Conservation (phyloP, 2,113 vertebrate species). For the Oplegnathus fasciatus region DNA sequence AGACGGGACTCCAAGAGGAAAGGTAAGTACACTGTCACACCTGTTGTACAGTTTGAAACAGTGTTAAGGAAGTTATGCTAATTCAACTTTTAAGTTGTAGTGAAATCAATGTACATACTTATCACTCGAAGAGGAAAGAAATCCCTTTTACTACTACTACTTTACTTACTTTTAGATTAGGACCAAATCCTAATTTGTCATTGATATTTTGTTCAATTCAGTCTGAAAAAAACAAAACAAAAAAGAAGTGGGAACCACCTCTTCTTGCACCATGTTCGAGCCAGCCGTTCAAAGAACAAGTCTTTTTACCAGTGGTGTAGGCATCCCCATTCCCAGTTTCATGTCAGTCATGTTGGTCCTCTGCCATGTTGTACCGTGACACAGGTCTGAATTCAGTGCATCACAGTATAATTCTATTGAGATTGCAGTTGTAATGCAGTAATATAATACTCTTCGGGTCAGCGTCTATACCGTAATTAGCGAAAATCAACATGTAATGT, state of each 20-base stretch:
- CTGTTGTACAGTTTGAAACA: not conserved
- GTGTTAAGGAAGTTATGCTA: not conserved
- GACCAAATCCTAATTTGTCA: not conserved
- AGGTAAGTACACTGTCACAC: constrained; percentile 84
- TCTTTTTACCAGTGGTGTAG: not conserved
- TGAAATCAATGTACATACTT: not conserved
- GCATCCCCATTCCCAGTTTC: not conserved
- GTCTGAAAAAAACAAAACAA: too few relatives aligned
- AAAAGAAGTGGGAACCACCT: too few relatives aligned
- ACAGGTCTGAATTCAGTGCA: too few relatives aligned
- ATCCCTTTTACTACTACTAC: not conserved
- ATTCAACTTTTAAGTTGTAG: not conserved
- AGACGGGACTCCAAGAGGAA: constrained; percentile 99
- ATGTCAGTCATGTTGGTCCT: not conserved
- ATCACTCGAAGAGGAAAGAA: not conserved
- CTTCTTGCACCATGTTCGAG: too few relatives aligned
- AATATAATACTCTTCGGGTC: too few relatives aligned
- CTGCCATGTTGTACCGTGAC: too few relatives aligned
- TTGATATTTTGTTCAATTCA: not conserved
- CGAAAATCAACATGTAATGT: not conserved
- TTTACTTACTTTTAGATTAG: not conserved
- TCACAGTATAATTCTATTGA: too few relatives aligned
- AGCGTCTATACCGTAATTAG: too few relatives aligned
- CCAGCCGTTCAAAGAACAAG: not conserved
- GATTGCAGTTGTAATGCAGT: too few relatives aligned